Evolutionary conservation across 2,113 vertebrate species (phyloP), one percentile per base, ranked within the genome.

Genomic region (Malurus alboscapulatus): DNA sequence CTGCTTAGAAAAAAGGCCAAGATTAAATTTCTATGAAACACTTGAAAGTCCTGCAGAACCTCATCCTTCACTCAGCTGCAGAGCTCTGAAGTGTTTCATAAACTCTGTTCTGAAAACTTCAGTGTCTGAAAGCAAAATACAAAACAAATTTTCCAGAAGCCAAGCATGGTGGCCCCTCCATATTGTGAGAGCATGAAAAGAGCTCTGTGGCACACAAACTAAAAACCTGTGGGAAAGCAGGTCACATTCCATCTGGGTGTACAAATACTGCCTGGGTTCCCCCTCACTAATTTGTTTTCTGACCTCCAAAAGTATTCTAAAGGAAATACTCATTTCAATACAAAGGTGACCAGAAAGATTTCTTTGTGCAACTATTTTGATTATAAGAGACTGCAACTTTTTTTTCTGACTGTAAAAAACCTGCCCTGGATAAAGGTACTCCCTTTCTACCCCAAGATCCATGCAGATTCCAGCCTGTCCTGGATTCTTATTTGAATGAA

Each of bases 141-240:
- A 71, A 47, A 69, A 26, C 32, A 81, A 87, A 72, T 36, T n/a
- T 51, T n/a, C 26, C 57, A 71, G 67, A 58, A 48, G 63, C 55
- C 74, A 71, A 67, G 79, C 75, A 47, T 0, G 0, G 27, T 5
- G 29, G 22, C 44, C 61, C 36, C 25, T 78, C 36, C 1, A 0
- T 15, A 1, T 16, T 27, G 9, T 21, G 32, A 38, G 3, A 6
- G 80, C 34, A 11, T 1, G 2, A 89, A 54, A 74, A 57, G 22
- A 29, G 4, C 45, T 30, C 62, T 25, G 19, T 36, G 54, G 87
- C 86, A 57, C 48, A 67, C 40, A 45, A 9, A 51, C 16, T 25
- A 22, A 4, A 59, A 51, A 65, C 17, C 51, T 40, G 40, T 54
- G 53, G 42, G 45, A 81, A 50, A 92, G n/a, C 22, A 30, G 62